Evolutionary conservation across 2,888 invertebrate species (phyloP).

Genomic region (Malachius bipustulatus): DNA sequence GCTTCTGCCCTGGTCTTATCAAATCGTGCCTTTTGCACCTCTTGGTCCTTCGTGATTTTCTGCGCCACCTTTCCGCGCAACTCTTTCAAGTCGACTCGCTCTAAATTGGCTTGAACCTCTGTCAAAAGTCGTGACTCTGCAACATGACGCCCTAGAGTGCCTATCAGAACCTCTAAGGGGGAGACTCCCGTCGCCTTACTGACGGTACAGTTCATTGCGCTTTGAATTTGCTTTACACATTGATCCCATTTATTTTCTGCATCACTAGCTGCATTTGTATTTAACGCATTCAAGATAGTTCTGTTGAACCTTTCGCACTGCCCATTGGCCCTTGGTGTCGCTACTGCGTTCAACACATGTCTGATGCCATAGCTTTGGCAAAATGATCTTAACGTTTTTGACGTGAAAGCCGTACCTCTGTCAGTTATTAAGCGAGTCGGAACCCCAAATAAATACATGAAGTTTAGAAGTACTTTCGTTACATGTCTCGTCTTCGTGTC

Average conservation of each 20-base stretch:
- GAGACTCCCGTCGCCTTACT: slow-evolving; percentile 9
- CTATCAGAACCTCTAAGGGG: slow-evolving; percentile 9
- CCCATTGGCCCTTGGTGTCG: too few species aligned
- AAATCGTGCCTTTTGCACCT: slow-evolving; percentile 10
- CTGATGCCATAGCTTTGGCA: too few species aligned
- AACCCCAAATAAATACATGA: slow-evolving; percentile 12
- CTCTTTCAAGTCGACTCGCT: neutral
- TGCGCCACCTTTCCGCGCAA: neutral
- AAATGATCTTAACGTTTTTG: too few species aligned
- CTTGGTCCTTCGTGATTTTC: neutral
- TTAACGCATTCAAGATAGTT: slow-evolving; percentile 16
- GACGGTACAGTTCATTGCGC: slow-evolving; percentile 18
- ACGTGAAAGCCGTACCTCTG: neutral
- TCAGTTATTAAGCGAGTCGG: neutral
- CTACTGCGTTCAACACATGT: too few species aligned
- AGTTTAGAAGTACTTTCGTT: slow-evolving; percentile 13
- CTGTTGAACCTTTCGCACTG: slow-evolving; percentile 20
- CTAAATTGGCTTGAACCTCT: neutral
- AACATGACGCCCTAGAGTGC: neutral
- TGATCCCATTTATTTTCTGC: slow-evolving; percentile 15
- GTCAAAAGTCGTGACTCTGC: neutral
- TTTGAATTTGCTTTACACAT: slow-evolving; percentile 11
- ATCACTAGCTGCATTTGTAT: slow-evolving; percentile 12
- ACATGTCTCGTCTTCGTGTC: slow-evolving; percentile 17
- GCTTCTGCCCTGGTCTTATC: slow-evolving; percentile 10